Evolutionary conservation across 2,797 vertebrate genomes (phyloP).

Genomic region (Cephalopachus bancanus): DNA sequence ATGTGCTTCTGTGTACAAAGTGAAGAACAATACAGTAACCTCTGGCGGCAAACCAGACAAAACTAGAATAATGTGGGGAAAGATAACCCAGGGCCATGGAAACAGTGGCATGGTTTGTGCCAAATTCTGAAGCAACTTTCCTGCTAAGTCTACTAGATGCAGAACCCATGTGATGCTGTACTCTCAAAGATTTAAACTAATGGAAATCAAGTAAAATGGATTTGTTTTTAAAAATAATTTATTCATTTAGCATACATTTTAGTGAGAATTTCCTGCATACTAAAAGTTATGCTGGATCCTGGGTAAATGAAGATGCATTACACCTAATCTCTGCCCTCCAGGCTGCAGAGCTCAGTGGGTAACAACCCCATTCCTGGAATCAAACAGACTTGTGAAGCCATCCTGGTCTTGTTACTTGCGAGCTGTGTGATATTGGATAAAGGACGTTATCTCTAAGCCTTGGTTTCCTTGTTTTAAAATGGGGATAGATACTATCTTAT

Average conservation of each 20-base stretch:
- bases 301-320: neutral
- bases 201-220: no score
- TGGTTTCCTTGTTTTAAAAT: neutral
- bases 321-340: neutral
- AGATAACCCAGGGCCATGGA: no score
- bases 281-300: neutral
- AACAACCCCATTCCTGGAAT: neutral
- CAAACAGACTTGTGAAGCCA: neutral
- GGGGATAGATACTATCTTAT: neutral
- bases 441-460: neutral
- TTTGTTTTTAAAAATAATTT: neutral
- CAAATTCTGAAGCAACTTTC: no score
- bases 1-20: no score
- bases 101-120: no score
- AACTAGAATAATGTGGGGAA: no score
- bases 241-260: neutral
- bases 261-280: neutral
- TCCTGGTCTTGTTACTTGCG: neutral
- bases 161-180: no score
- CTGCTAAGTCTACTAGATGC: no score
- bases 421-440: neutral
- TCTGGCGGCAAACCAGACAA: no score
- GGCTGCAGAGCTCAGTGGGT: neutral
- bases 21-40: no score
- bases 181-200: no score